Base-by-base conservation (phyloP, 2,888 invertebrate genomes). In the Fabriciana adippe region DNA sequence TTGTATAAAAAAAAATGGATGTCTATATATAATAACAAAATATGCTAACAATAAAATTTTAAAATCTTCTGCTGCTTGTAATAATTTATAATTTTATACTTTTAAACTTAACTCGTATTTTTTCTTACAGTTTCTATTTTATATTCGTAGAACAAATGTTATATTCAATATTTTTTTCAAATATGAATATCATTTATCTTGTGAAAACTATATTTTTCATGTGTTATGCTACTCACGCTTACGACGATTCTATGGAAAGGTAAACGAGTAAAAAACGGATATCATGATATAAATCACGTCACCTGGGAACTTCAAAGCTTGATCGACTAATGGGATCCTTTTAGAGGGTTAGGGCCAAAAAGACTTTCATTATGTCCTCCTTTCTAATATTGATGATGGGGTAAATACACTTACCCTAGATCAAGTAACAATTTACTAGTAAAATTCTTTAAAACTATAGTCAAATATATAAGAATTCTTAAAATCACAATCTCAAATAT, bases 201-300 rank as follows among this genome's bases (percentile, higher is more conserved):
- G 15, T 16, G 3, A 51, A 15, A 51, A 51, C 6, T 16, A 51
- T 51, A 6, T 16, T 15, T 16, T 51, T 51, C 16, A 16, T 51
- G 6, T 8, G 8, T 16, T 16, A 18, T 18, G 13, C 41, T 16
- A 48, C 48, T n/a, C 26, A n/a, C 31, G 26, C n/a, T 18, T 16
- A 48, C 31, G 8, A 31, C n/a, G 31, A 60, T 35, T 15, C 6
- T 18, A 55, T 35, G 8, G 21, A 31, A 54, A 45, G 53, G 53
- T 15, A 21, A 55, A 14, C 18, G 18, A 41, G 51, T 21, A 63
- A 67, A 31, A 57, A 50, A 50, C 48, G 35, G n/a, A 48, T 35
- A 54, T 55, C 63, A 63, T 57, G 63, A 41, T 51, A 57, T 63
- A 67, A 63, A 59, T 48, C 62, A 67, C 48, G 67, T 63, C 57